Conservation (phyloP, 2,888 invertebrate species). For the Tipula confusa region DNA sequence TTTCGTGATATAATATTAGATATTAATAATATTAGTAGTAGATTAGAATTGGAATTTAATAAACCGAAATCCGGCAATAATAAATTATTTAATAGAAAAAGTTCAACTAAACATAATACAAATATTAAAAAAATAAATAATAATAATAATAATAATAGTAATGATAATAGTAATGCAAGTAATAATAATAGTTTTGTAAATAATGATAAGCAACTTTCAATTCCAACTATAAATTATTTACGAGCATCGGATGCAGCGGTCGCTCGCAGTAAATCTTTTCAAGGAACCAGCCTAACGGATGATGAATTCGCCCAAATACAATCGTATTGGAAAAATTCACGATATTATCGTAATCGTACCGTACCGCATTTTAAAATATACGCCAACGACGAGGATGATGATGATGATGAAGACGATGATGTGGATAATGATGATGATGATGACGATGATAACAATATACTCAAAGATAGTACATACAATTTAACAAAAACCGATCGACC, state of each 20-base stretch:
- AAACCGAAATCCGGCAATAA: conserved; percentile 3
- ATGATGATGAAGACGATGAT: conserved; percentile 17
- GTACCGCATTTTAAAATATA: conserved; percentile 30
- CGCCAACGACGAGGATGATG: conserved; percentile 42
- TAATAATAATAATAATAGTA: conserved; percentile 26
- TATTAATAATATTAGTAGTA: conserved; percentile 31
- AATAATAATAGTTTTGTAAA: conserved; percentile 28
- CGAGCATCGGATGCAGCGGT: background rate
- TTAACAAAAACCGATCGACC: background rate
- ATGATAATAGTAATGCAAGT: background rate
- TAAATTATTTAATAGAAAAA: conserved; percentile 28
- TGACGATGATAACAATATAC: conserved; percentile 37
- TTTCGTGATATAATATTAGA: conserved; percentile 32
- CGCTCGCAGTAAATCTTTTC: conserved; percentile 49
- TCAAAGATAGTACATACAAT: conserved; percentile 27
- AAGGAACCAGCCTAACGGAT: conserved; percentile 44
- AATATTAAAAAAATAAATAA: conserved; percentile 26
- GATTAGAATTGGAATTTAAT: conserved; percentile 31
- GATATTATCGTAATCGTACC: conserved; percentile 34
- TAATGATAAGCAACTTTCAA: conserved; percentile 27
- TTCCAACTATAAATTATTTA: background rate
- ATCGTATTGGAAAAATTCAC: conserved; percentile 38
- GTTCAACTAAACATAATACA: conserved; percentile 28
- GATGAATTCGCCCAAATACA: conserved; percentile 28
- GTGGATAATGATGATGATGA: conserved; percentile 48